phyloP scores from a whole-genome alignment of 2,113 vertebrate species.

The Actenoides lindsayi region DNA sequence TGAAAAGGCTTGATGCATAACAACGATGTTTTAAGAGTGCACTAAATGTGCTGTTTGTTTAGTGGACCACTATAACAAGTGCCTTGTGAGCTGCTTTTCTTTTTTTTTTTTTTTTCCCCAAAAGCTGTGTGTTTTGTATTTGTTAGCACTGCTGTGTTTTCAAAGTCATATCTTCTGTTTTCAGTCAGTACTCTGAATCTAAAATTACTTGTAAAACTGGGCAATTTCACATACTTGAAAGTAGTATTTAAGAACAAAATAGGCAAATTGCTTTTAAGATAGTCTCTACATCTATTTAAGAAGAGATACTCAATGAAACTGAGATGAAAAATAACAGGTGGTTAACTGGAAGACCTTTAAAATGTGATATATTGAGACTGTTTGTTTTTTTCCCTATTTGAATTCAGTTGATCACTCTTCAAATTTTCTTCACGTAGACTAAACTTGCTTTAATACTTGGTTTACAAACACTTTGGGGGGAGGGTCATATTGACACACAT shows the following conservation, averaged over 20 bases:
- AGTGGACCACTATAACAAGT: slow-evolving; percentile 60
- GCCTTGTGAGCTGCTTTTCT: slow-evolving; percentile 56
- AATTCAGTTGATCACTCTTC: neutral
- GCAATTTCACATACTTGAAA: neutral
- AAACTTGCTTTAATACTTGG: neutral
- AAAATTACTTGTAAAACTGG: neutral
- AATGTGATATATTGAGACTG: neutral
- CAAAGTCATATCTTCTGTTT: neutral
- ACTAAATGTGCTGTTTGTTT: neutral
- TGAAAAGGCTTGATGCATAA: neutral
- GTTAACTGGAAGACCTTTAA: neutral
- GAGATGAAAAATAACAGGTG: neutral
- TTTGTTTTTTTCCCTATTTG: neutral
- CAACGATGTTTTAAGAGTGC: slow-evolving; percentile 6
- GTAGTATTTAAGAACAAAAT: neutral
- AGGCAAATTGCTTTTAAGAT: neutral
- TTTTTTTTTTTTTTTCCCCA: neutral
- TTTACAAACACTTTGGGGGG: neutral
- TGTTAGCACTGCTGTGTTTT: neutral
- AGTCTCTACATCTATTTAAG: neutral
- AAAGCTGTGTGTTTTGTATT: neutral
- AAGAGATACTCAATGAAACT: neutral
- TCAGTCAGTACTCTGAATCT: neutral
- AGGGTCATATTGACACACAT: neutral
- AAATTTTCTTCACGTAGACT: neutral